Conservation (phyloP, 2,888 invertebrate species). For the Drosophila yooni region DNA sequence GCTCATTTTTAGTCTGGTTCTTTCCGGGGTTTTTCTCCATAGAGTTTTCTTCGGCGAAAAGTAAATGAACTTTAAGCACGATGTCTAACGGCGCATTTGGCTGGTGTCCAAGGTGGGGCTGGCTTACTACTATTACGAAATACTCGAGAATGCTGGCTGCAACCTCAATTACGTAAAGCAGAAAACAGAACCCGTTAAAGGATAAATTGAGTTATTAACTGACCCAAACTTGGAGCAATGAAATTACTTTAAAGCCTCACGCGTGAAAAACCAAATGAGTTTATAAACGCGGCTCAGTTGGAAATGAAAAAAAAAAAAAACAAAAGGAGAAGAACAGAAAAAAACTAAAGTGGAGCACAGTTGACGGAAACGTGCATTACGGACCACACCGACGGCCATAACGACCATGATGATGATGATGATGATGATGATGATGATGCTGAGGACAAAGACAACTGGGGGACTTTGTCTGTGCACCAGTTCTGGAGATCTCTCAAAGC, state of each 20-base stretch:
- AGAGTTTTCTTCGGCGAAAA: constrained; percentile 65
- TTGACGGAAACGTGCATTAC: constrained; percentile 58
- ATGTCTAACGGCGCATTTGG: constrained; percentile 60
- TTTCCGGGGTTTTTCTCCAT: constrained; percentile 45
- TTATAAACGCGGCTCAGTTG: constrained; percentile 51
- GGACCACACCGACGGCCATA: constrained; percentile 42
- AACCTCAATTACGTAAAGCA: constrained; percentile 45
- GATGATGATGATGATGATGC: constrained; percentile 6
- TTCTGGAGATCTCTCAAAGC: constrained; percentile 23
- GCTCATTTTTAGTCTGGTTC: constrained; percentile 29
- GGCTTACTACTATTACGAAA: constrained; percentile 26
- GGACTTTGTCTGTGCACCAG: constrained; percentile 55
- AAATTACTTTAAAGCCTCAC: constrained; percentile 26
- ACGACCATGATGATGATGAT: constrained; percentile 8
- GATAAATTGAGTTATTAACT: constrained; percentile 60
- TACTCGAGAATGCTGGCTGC: constrained; percentile 32
- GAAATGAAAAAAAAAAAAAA: not conserved
- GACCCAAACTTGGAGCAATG: constrained; percentile 9
- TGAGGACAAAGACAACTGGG: not conserved
- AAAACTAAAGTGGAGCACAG: constrained; percentile 33
- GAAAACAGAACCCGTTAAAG: constrained; percentile 38
- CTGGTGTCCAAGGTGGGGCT: constrained; percentile 33
- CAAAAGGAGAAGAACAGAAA: constrained; percentile 10
- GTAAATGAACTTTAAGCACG: constrained; percentile 72
- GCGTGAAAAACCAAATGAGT: constrained; percentile 52